Base-by-base conservation (phyloP, 2,888 invertebrate species). In the Microctonus brassicae region DNA sequence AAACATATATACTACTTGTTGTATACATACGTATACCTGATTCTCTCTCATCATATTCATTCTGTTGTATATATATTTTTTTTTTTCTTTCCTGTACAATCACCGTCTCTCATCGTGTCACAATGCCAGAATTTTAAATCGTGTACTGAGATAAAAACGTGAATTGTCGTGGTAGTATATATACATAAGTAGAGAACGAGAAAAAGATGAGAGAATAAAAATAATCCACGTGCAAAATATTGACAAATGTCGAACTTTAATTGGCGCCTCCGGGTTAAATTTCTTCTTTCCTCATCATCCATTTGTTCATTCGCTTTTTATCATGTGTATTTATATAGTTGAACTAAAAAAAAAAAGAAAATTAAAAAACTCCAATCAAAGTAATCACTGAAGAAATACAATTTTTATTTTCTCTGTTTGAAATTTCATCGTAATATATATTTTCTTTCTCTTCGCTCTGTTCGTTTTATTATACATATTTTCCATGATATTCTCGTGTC, bases 251-350 rank as follows among this genome's bases (percentile, higher is more conserved):
- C 63, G 57, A 77, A 73, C 66, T 63, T 74, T 77, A 75, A 77
- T 77, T 77, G 75, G 72, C 69, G 73, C 76, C 73, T 69, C 47
- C 69, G 69, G 77, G 75, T 70, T 20, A 70, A 47, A 26, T 66
- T 39, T 52, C 26, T 20, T 36, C 20, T 66, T 70, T 64, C 42
- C 60, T 36, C 13, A 61, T 55, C 13, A 62, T 47, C 61, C n/a
- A 34, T 22, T 29, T 52, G 11, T 36, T 53, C 34, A 55, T 55
- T 20, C 33, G 42, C 7, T 52, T n/a, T 61, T 11, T 58, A 17
- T 52, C 17, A n/a, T 11, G 20, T 42, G 13, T 20, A 34, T 57
- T 36, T 26, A 42, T 42, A 62, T n/a, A 29, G 55, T 13, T 39
- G 39, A 39, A 11, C n/a, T n/a, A n/a, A n/a, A n/a, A n/a, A n/a